Evolutionary conservation across 2,113 vertebrate species (phyloP).

Genomic region (Crotalus horridus): DNA sequence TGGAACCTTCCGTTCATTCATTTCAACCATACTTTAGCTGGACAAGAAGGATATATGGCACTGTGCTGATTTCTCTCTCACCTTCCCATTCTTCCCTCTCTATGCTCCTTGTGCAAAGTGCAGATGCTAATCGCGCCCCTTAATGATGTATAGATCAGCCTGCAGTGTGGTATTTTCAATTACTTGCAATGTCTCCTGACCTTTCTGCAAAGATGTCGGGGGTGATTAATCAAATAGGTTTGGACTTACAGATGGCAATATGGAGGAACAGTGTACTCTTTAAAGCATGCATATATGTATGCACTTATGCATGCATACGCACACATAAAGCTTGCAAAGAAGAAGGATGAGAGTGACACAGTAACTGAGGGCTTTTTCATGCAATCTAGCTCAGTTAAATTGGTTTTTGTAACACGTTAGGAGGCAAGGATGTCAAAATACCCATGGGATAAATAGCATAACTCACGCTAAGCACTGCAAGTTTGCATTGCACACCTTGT

Average conservation of each 20-base stretch:
- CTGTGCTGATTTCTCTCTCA: neutral
- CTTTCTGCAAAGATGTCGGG: slow-evolving; percentile 26
- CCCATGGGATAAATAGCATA: neutral
- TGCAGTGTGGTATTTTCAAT: slow-evolving; percentile 38
- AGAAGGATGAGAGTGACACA: neutral
- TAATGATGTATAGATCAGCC: slow-evolving; percentile 46
- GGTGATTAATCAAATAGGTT: slow-evolving; percentile 48
- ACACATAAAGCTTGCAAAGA: neutral
- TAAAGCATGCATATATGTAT: neutral
- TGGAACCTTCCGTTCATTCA: neutral
- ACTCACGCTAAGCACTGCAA: neutral
- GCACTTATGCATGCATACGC: neutral
- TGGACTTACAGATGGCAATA: slow-evolving; percentile 6
- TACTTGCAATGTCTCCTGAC: slow-evolving; percentile 46
- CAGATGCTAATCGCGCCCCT: slow-evolving; percentile 4
- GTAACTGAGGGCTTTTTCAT: neutral
- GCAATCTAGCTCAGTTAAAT: neutral
- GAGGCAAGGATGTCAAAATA: neutral
- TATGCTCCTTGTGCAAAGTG: neutral
- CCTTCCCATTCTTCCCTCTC: neutral
- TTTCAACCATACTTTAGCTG: neutral
- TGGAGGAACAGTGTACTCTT: neutral
- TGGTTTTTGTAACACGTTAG: neutral
- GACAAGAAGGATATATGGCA: neutral
- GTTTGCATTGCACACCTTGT: neutral